phyloP scores from a whole-genome alignment of 2,888 invertebrate genomes.

The Rosalia funebris region DNA sequence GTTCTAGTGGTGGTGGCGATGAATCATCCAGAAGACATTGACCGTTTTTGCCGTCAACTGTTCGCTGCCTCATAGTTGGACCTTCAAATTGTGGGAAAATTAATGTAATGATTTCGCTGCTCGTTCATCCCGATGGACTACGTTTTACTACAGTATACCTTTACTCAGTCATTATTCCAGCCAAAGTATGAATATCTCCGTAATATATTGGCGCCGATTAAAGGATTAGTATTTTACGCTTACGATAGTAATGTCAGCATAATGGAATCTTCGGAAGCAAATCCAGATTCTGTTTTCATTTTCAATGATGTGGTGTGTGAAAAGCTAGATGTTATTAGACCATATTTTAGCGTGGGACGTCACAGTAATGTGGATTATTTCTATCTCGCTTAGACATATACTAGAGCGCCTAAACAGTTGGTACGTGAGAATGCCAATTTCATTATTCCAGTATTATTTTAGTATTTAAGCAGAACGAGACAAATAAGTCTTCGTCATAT shows the following conservation, averaged over 20 bases:
- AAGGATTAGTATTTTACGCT: background rate
- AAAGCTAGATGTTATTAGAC: conserved; percentile 28
- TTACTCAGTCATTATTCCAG: background rate
- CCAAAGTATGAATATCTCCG: background rate
- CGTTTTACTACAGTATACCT: background rate
- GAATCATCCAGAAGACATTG: background rate
- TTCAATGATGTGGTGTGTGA: conserved; percentile 29
- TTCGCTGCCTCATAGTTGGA: background rate
- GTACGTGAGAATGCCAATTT: conserved; percentile 58
- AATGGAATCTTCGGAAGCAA: conserved; percentile 17
- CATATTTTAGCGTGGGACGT: conserved; percentile 50
- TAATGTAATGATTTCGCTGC: background rate
- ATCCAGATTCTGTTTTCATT: conserved; percentile 28
- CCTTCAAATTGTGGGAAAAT: conserved; percentile 5
- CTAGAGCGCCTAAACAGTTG: conserved; percentile 56
- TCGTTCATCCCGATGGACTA: background rate
- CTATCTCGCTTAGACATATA: conserved; percentile 56
- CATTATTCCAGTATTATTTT: too few relatives aligned
- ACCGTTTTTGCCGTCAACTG: background rate
- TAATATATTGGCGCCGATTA: background rate
- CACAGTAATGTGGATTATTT: conserved; percentile 55
- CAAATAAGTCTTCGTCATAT: conserved; percentile 55
- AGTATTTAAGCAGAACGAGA: conserved; percentile 58
- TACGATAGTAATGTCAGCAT: background rate
- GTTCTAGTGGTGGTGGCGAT: background rate